Conservation (phyloP, 2,888 invertebrate genomes). For the Schizotus pectinicornis region DNA sequence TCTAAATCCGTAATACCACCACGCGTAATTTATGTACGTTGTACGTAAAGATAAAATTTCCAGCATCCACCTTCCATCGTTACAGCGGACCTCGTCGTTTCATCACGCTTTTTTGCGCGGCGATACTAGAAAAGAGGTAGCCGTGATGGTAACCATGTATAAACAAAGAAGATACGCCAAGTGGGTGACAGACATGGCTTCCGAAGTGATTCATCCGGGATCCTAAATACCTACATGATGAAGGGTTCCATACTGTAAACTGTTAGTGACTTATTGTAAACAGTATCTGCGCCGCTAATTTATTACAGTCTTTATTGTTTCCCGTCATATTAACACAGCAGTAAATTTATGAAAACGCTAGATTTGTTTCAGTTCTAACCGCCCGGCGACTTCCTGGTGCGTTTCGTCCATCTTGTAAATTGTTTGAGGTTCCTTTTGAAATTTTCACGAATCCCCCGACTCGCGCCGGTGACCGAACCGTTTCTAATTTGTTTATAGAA, state of each 20-base stretch:
- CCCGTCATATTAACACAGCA: conserved; percentile 38
- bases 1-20: not conserved
- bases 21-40: conserved; percentile 1
- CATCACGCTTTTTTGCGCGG: conserved; percentile 14
- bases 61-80: not conserved
- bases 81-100: no score
- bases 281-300: conserved; percentile 49
- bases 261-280: conserved; percentile 53
- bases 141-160: conserved; percentile 37
- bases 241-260: conserved; percentile 49
- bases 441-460: no score
- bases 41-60: not conserved
- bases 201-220: conserved; percentile 36
- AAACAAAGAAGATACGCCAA: conserved; percentile 44
- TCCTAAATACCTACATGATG: conserved; percentile 37
- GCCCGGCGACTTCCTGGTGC: not conserved
- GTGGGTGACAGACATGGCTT: conserved; percentile 45
- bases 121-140: conserved; percentile 31
- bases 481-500: conserved; percentile 27
- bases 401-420: not conserved
- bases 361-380: conserved; percentile 1
- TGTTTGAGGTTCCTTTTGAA: conserved; percentile 1
- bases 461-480: conserved; percentile 1
- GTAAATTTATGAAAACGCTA: conserved; percentile 9
- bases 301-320: conserved; percentile 51